phyloP scores from a whole-genome alignment of 2,888 invertebrate species.

The Tetanocera ferruginea region DNA sequence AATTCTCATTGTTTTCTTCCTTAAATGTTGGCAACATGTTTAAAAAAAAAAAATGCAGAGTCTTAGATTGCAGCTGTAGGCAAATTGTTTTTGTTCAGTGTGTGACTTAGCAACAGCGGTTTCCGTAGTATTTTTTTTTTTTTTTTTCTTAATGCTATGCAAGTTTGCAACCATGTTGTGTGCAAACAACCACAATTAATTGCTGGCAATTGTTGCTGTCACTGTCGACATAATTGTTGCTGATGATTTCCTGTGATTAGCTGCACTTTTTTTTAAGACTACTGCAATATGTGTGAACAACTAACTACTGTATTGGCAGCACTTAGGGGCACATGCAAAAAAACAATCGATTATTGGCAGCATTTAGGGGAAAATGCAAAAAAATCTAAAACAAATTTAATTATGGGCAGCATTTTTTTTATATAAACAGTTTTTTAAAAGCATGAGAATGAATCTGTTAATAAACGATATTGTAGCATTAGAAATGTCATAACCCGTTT shows the following conservation, averaged over 20 bases:
- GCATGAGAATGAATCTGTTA: background rate
- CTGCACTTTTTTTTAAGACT: background rate
- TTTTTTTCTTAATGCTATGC: background rate
- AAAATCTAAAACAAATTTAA: too few relatives aligned
- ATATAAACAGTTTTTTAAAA: too few relatives aligned
- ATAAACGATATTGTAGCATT: background rate
- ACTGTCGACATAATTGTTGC: background rate
- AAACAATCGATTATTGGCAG: background rate
- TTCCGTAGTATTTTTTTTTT: background rate
- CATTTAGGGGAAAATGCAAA: background rate
- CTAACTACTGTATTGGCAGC: background rate
- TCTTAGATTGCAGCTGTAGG: background rate
- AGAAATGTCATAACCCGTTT: too few relatives aligned
- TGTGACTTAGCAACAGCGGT: background rate
- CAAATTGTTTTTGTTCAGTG: constrained; percentile 5
- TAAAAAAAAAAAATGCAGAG: background rate
- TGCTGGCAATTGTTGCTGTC: constrained; percentile 11
- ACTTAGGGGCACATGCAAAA: background rate
- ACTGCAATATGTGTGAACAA: background rate
- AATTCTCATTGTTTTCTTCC: background rate
- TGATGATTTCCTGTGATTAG: background rate
- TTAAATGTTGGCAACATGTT: background rate
- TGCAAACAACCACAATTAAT: background rate
- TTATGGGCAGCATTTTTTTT: background rate
- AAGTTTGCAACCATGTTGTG: background rate